These are phyloP conservation scores for Drosophila birchii DNA, from an alignment of 2,888 invertebrate species.

Conservation along the genomic window DNA sequence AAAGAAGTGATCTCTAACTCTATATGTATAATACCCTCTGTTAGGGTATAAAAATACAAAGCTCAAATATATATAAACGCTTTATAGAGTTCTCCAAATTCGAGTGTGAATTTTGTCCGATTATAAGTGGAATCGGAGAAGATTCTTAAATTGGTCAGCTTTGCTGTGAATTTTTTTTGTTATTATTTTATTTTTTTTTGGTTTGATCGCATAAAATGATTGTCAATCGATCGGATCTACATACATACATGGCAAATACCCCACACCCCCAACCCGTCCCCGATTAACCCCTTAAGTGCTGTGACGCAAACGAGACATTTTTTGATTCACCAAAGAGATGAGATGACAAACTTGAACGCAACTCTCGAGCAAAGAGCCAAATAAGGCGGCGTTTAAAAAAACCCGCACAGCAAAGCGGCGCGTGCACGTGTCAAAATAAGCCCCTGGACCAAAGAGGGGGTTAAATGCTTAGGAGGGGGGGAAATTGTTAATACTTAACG, in stretches of 20 bases:
- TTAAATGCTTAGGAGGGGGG: not conserved
- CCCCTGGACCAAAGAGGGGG: not conserved
- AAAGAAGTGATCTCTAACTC: too few species aligned
- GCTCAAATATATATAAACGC: not conserved
- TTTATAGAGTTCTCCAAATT: constrained; percentile 27
- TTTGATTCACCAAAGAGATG: constrained; percentile 28
- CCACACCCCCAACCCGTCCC: not conserved
- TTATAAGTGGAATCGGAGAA: constrained; percentile 42
- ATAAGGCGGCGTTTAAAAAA: constrained; percentile 69
- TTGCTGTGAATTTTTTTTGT: constrained; percentile 31
- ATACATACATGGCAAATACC: constrained; percentile 35
- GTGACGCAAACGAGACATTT: constrained; percentile 26
- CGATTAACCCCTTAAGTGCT: constrained; percentile 18
- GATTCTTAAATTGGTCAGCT: constrained; percentile 71
- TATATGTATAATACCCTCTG: too few species aligned
- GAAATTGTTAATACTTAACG: constrained; percentile 13
- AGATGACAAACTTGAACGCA: constrained; percentile 21
- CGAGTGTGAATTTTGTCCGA: constrained; percentile 46
- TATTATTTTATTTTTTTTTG: constrained; percentile 2
- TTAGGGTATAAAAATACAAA: not conserved
- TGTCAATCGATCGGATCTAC: constrained; percentile 47
- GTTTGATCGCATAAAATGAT: constrained; percentile 44
- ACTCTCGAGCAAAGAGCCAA: constrained; percentile 48
- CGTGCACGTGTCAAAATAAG: constrained; percentile 60
- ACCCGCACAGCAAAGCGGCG: constrained; percentile 39